These are phyloP conservation scores for Mesitornis unicolor DNA, from an alignment of 2,113 vertebrate species.

Conservation along the genomic window DNA sequence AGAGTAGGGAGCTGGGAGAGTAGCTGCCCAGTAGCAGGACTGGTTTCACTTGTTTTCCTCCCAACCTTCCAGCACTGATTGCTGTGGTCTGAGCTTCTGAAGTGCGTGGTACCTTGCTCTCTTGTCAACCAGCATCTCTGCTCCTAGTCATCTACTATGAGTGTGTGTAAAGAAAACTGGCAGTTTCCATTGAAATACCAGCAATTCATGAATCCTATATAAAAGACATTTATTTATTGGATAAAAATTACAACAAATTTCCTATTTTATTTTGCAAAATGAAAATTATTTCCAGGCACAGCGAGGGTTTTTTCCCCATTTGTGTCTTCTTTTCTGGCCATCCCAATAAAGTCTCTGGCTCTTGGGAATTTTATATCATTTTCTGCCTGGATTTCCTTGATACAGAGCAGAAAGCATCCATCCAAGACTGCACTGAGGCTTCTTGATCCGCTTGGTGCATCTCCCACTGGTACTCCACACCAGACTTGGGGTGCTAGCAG, in stretches of 20 bases:
- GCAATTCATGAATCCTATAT: background rate
- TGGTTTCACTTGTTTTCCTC: background rate
- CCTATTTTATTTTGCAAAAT: background rate
- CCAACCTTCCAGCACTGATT: background rate
- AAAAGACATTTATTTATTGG: background rate
- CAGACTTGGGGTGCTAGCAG: background rate
- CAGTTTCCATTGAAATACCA: background rate
- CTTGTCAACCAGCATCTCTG: background rate
- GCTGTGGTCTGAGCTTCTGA: background rate
- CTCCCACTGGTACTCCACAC: rapidly evolving
- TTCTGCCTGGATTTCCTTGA: background rate
- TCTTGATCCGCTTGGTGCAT: background rate
- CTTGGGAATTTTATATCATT: background rate
- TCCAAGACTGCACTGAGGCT: background rate
- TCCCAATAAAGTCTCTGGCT: background rate
- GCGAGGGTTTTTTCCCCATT: background rate
- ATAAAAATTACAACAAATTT: background rate
- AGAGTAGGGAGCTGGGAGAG: background rate
- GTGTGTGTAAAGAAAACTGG: background rate
- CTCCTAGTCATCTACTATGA: rapidly evolving
- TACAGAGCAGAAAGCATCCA: background rate
- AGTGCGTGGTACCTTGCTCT: rapidly evolving
- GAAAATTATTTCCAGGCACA: background rate
- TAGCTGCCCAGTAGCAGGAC: background rate
- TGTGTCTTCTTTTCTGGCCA: background rate